Conservation (phyloP, 2,113 vertebrate genomes). For the Circaetus cinerascens region DNA sequence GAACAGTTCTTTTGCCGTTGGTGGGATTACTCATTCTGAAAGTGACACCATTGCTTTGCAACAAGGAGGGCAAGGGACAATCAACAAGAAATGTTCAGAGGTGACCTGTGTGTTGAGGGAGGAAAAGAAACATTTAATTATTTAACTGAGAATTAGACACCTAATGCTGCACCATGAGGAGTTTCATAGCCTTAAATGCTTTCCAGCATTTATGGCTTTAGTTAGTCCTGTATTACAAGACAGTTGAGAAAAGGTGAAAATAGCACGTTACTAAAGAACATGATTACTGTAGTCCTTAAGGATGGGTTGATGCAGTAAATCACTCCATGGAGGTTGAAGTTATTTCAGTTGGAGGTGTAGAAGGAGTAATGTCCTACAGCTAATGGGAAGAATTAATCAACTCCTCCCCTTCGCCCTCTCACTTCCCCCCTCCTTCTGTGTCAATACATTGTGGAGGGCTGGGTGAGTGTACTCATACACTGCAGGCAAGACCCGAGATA, state of each 20-base stretch:
- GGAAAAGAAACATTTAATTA: not conserved
- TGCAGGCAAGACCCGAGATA: not conserved
- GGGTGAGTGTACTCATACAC: not conserved
- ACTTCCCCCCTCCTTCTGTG: accelerated
- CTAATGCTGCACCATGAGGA: not conserved
- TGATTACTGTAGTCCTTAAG: not conserved
- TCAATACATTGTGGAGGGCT: not conserved
- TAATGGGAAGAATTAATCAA: not conserved
- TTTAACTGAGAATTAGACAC: not conserved
- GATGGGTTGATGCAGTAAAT: not conserved
- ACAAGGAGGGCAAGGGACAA: not conserved
- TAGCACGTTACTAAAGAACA: not conserved
- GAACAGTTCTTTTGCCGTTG: accelerated
- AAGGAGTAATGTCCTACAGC: not conserved
- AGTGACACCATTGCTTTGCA: not conserved
- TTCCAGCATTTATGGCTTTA: not conserved
- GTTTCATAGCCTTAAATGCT: not conserved
- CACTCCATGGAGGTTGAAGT: not conserved
- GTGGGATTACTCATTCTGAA: not conserved
- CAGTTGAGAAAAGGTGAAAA: not conserved
- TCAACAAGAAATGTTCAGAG: not conserved
- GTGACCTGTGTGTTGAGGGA: not conserved
- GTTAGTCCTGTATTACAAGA: not conserved
- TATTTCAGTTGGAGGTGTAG: not conserved
- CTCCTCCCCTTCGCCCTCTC: not conserved